Percentiles rank a stretch among this genome's conserved stretches.
These are phyloP conservation scores for Carcharodon carcharias DNA, from an alignment of 2,797 vertebrate species.

Conservation along the genomic window DNA sequence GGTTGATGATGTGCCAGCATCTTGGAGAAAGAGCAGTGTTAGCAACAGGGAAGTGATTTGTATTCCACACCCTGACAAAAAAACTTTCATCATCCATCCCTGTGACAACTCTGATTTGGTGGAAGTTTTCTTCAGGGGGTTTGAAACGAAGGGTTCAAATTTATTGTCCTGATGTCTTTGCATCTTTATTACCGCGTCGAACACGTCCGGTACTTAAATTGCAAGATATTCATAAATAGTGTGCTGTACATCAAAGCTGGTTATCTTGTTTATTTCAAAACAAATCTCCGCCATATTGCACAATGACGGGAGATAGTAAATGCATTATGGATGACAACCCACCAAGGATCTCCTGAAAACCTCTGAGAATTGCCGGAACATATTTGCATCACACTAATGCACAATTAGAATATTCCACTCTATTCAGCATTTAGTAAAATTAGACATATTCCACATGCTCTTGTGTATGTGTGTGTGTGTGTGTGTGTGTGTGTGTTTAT, in stretches of 20 bases:
- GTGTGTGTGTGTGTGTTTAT: not conserved
- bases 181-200: conserved; percentile 51
- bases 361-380: not conserved
- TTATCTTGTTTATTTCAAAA: not conserved
- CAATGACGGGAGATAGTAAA: not conserved
- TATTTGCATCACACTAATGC: not conserved
- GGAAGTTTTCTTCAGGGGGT: conserved; percentile 53
- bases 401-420: not conserved
- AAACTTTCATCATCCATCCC: conserved; percentile 49
- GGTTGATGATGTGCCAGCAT: conserved; percentile 58
- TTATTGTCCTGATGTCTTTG: conserved; percentile 54
- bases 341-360: not conserved
- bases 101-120: conserved; percentile 57
- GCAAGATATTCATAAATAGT: conserved; percentile 24
- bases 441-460: not conserved
- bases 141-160: conserved; percentile 49
- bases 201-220: conserved; percentile 42
- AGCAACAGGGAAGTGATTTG: conserved; percentile 50
- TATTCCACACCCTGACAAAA: conserved; percentile 55
- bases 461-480: not conserved
- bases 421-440: not conserved
- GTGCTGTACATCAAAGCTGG: conserved; percentile 12
- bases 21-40: conserved; percentile 44
- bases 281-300: not conserved
- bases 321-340: not conserved